Percentiles rank a stretch among this genome's conserved stretches.
phyloP scores from a whole-genome alignment of 2,797 vertebrate species.

The Poecilia wingei region DNA sequence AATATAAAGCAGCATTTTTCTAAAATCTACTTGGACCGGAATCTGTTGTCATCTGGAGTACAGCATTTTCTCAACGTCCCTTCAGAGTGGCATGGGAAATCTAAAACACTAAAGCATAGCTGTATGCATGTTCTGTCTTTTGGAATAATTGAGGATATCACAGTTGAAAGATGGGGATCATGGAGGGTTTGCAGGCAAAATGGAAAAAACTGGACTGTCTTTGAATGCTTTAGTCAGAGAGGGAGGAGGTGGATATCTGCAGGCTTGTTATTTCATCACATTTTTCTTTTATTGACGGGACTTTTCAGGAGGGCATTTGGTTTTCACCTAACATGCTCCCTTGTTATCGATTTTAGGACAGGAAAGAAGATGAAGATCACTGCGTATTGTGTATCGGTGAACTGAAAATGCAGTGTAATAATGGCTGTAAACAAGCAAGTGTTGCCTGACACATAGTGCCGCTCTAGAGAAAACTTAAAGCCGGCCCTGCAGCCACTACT shows the following conservation, averaged over 20 bases:
- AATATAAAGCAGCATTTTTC: slow-evolving; percentile 6
- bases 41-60: background rate
- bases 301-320: slow-evolving; percentile 15
- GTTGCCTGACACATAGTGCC: background rate
- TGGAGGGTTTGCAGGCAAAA: slow-evolving; percentile 1
- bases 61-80: background rate
- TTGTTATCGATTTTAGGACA: slow-evolving; percentile 24
- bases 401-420: background rate
- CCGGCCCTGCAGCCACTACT: background rate
- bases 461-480: slow-evolving; percentile 8
- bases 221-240: slow-evolving; percentile 52
- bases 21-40: background rate
- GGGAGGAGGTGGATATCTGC: slow-evolving; percentile 39
- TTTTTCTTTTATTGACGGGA: slow-evolving; percentile 50
- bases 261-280: slow-evolving; percentile 42
- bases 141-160: slow-evolving; percentile 32
- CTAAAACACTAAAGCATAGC: slow-evolving; percentile 4
- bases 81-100: background rate
- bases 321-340: slow-evolving; percentile 14
- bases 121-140: slow-evolving; percentile 1
- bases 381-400: background rate
- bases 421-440: slow-evolving; percentile 2
- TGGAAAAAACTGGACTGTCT: slow-evolving; percentile 11
- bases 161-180: background rate
- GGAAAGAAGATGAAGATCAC: background rate